Evolutionary conservation across 2,888 invertebrate genomes (phyloP), one percentile per base, ranked within the genome.

Genomic region (Polydrusus tereticollis): DNA sequence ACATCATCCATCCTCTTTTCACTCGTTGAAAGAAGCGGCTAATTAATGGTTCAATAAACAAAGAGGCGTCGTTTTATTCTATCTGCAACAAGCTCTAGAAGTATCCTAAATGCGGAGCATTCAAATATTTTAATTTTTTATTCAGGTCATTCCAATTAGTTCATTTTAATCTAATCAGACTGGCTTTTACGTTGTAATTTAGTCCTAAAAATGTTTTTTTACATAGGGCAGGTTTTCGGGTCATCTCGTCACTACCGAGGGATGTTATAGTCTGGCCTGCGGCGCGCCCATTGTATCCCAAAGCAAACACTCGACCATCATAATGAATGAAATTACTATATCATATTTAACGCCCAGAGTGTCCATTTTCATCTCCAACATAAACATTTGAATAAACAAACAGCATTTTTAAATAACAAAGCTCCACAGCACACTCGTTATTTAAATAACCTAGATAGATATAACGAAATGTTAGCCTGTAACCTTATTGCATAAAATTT

Each of bases 81-180:
- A 12, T n/a, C n/a, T 43, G 6, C 18, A 8, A 8, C 20, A 38
- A 21, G n/a, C 21, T 59, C 29, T 59, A 23, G 18, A 36, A 50
- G 38, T 45, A 59, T 47, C 36, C 47, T 8, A 67, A 67, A 67
- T 59, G 67, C 67, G 47, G 16, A 47, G 47, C 21, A 29, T 36
- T 67, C 36, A 38, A 50, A 62, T 68, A 59, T 68, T 62, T 68
- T 52, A 68, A 68, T 62, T 68, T 47, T 68, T 52, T 68, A 68
- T 68, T 62, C 59, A 26, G 68, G 68, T 68, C 68, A 68, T n/a
- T 38, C 52, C 52, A 68, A 68, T 68, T 68, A 68, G 59, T 68
- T 60, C 52, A 68, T 68, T 68, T 68, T 67, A 41, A 14, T 41
- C 62, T 60, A 62, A 68, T 60, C 68, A 38, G 20, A 41, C 38